A percentile compares a stretch with the other conserved stretches of the same genome.
phyloP scores from a whole-genome alignment of 2,888 invertebrate genomes.

The Subacronicta megacephala region DNA sequence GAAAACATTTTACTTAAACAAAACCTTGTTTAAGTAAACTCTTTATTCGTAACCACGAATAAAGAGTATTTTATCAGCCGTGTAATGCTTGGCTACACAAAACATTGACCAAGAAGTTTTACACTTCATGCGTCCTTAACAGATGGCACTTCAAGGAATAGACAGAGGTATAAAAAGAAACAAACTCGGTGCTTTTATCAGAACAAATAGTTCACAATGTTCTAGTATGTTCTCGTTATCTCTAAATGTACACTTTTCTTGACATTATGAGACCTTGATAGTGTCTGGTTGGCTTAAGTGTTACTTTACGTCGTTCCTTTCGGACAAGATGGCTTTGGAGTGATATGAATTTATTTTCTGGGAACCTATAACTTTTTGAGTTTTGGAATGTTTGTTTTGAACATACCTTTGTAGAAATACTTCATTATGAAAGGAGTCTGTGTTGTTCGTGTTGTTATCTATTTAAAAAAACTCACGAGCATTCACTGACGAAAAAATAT shows the following conservation, averaged over 20 bases:
- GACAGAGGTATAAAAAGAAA: constrained; percentile 29
- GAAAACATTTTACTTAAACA: constrained; percentile 12
- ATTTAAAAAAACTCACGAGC: too few species aligned
- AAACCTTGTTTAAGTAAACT: too few species aligned
- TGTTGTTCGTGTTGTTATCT: too few species aligned
- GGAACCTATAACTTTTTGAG: background rate
- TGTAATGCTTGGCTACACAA: constrained; percentile 27
- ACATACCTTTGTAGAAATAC: too few species aligned
- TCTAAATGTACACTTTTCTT: constrained; percentile 31
- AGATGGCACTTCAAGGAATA: constrained; percentile 44
- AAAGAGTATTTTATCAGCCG: constrained; percentile 35
- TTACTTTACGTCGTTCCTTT: constrained; percentile 10
- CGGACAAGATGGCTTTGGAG: background rate
- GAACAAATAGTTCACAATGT: constrained; percentile 45
- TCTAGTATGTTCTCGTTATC: constrained; percentile 45
- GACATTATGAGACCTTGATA: constrained; percentile 21
- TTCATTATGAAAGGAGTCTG: too few species aligned
- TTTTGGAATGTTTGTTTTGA: background rate
- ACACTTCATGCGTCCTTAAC: constrained; percentile 44
- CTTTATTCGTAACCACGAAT: constrained; percentile 27
- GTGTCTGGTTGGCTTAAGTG: constrained; percentile 11
- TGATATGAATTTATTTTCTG: background rate
- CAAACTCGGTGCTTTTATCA: constrained; percentile 45
- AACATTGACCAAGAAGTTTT: constrained; percentile 43
- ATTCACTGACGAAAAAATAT: too few species aligned